Conservation (phyloP, 2,888 invertebrate species). For the Synergus umbraculus region DNA sequence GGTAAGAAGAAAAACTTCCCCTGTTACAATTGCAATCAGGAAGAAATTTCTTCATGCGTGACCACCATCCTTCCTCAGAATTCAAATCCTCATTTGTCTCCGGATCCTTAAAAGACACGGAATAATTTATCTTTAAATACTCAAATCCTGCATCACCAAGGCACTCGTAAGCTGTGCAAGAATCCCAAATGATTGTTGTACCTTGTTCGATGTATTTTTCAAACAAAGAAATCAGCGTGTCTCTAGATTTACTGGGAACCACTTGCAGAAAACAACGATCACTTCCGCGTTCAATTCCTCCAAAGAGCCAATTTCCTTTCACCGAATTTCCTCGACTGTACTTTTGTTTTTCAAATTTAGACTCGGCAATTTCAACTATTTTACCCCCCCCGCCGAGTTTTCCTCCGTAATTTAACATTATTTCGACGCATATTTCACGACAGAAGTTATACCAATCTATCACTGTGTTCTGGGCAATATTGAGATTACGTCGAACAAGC, state of each 20-base stretch:
- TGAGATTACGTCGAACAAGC: background rate
- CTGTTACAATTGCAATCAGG: slow-evolving; percentile 35
- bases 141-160: slow-evolving; percentile 23
- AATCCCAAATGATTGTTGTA: slow-evolving; percentile 29
- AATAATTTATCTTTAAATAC: slow-evolving; percentile 45
- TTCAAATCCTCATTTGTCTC: slow-evolving; percentile 43
- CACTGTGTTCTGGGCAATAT: slow-evolving; percentile 39
- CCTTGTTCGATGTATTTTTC: slow-evolving; percentile 11
- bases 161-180: slow-evolving; percentile 43
- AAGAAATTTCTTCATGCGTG: slow-evolving; percentile 43
- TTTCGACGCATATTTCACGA: slow-evolving; percentile 45
- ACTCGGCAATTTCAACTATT: slow-evolving; percentile 54
- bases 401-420: slow-evolving; percentile 3
- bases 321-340: slow-evolving; percentile 45
- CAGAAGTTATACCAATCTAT: slow-evolving; percentile 48
- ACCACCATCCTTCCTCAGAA: slow-evolving; percentile 45
- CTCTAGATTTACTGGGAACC: background rate
- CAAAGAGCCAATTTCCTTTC: background rate
- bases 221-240: background rate
- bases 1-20: slow-evolving; percentile 44
- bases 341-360: slow-evolving; percentile 51
- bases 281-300: slow-evolving; percentile 17
- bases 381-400: slow-evolving; percentile 53
- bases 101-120: slow-evolving; percentile 43
- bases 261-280: slow-evolving; percentile 7